phyloP scores from a whole-genome alignment of 2,888 invertebrate genomes.

The Cyclophora albipunctata region DNA sequence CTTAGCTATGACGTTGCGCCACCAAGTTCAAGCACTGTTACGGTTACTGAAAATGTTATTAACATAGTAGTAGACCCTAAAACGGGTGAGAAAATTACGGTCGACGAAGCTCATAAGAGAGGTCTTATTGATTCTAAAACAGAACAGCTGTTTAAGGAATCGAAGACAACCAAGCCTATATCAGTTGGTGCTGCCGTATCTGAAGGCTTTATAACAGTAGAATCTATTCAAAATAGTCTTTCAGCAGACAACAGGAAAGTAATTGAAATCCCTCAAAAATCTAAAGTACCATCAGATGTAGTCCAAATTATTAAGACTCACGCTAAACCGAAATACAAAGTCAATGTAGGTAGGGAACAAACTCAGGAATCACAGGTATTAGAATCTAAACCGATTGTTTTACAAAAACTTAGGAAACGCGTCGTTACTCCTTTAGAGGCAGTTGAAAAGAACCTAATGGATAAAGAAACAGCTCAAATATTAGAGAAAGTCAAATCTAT shows the following conservation, averaged over 20 bases:
- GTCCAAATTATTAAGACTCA: conserved; percentile 75
- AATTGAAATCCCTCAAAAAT: conserved; percentile 30
- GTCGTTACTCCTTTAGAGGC: conserved; percentile 86
- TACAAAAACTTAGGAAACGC: conserved; percentile 87
- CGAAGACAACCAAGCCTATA: conserved; percentile 51
- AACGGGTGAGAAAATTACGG: conserved; percentile 82
- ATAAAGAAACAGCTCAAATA: conserved; percentile 82
- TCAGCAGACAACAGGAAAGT: conserved; percentile 48
- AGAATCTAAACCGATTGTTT: conserved; percentile 80
- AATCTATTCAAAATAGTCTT: conserved; percentile 65
- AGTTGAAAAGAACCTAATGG: conserved; percentile 84
- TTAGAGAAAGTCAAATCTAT: conserved; percentile 78
- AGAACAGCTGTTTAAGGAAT: conserved; percentile 29
- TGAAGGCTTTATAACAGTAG: conserved; percentile 71
- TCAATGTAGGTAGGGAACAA: conserved; percentile 77
- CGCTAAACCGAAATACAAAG: conserved; percentile 79
- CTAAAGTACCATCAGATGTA: conserved; percentile 54
- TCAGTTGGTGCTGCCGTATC: conserved; percentile 77
- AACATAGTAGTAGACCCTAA: conserved; percentile 78
- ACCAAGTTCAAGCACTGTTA: conserved; percentile 23
- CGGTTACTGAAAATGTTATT: conserved; percentile 25
- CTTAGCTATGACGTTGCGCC: conserved; percentile 16
- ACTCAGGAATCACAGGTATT: conserved; percentile 73
- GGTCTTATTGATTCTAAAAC: conserved; percentile 61
- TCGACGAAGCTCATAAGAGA: conserved; percentile 78